A percentile compares a stretch with the other conserved stretches of the same genome.
Evolutionary conservation across 2,113 vertebrate genomes (phyloP).

Genomic region (Varanus salvator): DNA sequence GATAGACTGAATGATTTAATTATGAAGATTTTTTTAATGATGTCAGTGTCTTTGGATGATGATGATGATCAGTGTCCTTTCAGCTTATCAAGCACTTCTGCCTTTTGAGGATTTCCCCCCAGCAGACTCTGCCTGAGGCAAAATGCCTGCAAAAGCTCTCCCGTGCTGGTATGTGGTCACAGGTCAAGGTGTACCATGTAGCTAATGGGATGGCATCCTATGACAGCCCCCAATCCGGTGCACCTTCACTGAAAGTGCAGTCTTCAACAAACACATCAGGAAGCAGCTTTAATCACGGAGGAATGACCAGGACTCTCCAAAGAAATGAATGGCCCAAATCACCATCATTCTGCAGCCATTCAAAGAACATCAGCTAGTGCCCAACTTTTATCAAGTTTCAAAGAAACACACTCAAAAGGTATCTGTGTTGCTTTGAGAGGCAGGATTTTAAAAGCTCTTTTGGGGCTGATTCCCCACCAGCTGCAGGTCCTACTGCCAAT

Average conservation of each 20-base stretch:
- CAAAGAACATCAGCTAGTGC: not conserved
- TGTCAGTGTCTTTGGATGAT: not conserved
- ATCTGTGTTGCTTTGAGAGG: not conserved
- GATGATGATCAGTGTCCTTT: not conserved
- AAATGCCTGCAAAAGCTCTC: not conserved
- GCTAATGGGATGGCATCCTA: not conserved
- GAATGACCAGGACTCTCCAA: not conserved
- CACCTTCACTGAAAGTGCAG: not conserved
- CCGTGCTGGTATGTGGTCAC: too few species aligned
- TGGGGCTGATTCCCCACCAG: not conserved
- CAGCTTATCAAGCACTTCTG: not conserved
- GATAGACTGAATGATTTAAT: not conserved
- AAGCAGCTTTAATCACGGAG: not conserved
- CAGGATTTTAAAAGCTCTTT: not conserved
- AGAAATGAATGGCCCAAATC: not conserved
- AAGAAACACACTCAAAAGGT: not conserved
- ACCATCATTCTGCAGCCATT: not conserved
- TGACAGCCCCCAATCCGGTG: not conserved
- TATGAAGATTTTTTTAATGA: not conserved
- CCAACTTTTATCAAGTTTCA: not conserved
- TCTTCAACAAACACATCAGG: not conserved
- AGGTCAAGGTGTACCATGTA: too few species aligned
- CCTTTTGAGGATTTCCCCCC: not conserved
- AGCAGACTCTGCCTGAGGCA: not conserved
- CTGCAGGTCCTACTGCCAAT: not conserved